Base-by-base conservation (phyloP, 2,113 vertebrate species). In the Hucho hucho region DNA sequence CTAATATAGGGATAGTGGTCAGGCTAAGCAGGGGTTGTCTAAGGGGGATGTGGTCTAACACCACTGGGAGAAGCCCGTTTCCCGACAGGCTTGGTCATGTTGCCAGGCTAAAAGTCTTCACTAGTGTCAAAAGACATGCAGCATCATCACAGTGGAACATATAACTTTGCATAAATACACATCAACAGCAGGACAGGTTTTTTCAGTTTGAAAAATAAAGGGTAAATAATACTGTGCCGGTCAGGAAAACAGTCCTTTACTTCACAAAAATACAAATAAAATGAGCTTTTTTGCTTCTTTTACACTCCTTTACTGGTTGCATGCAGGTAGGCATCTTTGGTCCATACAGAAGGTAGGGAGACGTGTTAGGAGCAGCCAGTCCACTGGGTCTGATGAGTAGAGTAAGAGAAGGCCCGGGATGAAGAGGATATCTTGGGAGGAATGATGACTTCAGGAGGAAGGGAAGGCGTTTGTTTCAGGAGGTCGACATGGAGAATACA, bases 391-490 rank as follows among this genome's bases (percentile, higher is more conserved):
- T 75, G 82, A 79, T 78, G 75, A 75, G 69, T 28, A 70, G 73
- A 70, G 81, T 69, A 64, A 66, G 68, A 70, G 79, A 46, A 84
- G 73, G 85, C 82, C 90, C 84, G 85, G 80, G 88, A 91, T 89
- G 90, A 74, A 89, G 88, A 90, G 83, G 86, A 91, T 88, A 86
- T 85, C 87, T 89, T 24, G 79, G 87, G 79, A 79, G 87, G 78
- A 53, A 53, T 53, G 49, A 53, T 16, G 49, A 53, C 49, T 5
- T 89, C 84, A 77, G 87, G 85, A 87, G 78, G 81, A 86, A 78
- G 88, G 59, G 53, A 68, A 81, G 82, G 86, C 75, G 6, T 76
- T 86, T 87, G 37, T 43, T 58, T 58, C 56, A 58, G 58, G n/a
- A 16, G 83, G 82, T 88, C 86, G 79, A 90, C 83, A 86, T 82